Percentiles rank a stretch among this genome's conserved stretches.
Conservation (phyloP, 2,888 invertebrate species). For the Pristionchus arcanus region DNA sequence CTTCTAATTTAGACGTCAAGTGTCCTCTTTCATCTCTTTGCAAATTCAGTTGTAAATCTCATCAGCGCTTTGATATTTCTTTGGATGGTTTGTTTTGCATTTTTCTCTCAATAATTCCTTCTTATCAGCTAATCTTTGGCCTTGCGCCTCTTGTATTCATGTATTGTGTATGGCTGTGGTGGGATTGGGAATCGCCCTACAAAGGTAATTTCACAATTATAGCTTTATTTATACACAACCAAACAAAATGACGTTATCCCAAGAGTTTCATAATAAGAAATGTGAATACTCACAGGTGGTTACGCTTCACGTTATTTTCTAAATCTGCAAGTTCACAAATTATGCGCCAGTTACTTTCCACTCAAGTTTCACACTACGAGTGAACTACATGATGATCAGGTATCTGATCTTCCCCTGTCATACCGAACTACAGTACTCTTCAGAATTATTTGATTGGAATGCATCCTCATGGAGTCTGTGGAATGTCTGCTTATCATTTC, state of each 20-base stretch:
- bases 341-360: neutral
- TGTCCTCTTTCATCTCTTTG: too few species aligned
- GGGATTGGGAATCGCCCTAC: neutral
- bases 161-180: neutral
- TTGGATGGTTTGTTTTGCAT: neutral
- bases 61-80: too few species aligned
- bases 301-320: neutral
- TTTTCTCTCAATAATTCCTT: neutral
- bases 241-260: neutral
- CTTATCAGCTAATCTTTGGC: neutral
- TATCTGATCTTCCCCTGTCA: neutral
- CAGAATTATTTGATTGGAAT: conserved; percentile 44
- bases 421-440: neutral
- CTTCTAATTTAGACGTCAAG: neutral
- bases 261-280: too few species aligned
- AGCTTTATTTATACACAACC: neutral
- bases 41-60: too few species aligned
- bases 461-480: conserved; percentile 23
- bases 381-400: neutral
- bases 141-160: neutral
- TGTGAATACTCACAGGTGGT: neutral
- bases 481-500: conserved; percentile 30
- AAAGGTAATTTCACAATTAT: neutral
- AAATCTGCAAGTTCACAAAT: neutral
- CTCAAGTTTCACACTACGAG: neutral